These are phyloP conservation scores for Hyposoter dolosus DNA, from an alignment of 2,888 invertebrate species.

Conservation along the genomic window DNA sequence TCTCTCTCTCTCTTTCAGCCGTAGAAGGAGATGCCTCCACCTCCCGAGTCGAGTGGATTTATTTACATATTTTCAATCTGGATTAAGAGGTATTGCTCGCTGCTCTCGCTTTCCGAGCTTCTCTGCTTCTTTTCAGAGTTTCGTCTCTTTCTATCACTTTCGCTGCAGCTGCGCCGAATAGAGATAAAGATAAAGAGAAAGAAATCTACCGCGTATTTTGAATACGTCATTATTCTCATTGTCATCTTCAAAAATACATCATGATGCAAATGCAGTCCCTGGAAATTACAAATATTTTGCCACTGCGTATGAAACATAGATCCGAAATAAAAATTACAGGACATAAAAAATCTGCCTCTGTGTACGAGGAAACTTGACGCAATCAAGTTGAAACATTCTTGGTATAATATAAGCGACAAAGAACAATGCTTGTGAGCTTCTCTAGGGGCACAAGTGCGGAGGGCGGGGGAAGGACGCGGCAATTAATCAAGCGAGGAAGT, in stretches of 20 bases:
- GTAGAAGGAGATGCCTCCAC: constrained; percentile 59
- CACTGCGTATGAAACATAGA: neutral
- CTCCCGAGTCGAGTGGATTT: constrained; percentile 79
- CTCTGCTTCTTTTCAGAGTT: constrained; percentile 32
- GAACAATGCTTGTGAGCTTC: constrained; percentile 65
- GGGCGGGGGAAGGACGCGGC: constrained; percentile 59
- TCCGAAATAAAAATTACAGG: neutral
- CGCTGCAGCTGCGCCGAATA: constrained; percentile 59
- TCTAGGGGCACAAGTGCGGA: neutral
- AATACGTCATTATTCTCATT: constrained; percentile 48
- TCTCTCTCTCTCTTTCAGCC: constrained; percentile 18
- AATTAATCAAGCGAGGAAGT: constrained; percentile 79
- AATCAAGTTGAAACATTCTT: constrained; percentile 22
- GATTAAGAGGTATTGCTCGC: constrained; percentile 82
- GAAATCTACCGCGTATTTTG: constrained; percentile 51
- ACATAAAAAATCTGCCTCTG: neutral
- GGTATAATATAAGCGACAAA: constrained; percentile 42
- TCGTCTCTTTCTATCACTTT: constrained; percentile 31
- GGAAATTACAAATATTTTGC: constrained; percentile 32
- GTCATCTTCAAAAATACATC: constrained; percentile 32
- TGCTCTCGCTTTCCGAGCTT: constrained; percentile 60
- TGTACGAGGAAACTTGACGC: constrained; percentile 7
- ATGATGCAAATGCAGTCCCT: neutral
- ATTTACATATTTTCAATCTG: constrained; percentile 85
- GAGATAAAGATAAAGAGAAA: constrained; percentile 68